Conservation (phyloP, 2,797 vertebrate genomes). For the Anabas testudineus region DNA sequence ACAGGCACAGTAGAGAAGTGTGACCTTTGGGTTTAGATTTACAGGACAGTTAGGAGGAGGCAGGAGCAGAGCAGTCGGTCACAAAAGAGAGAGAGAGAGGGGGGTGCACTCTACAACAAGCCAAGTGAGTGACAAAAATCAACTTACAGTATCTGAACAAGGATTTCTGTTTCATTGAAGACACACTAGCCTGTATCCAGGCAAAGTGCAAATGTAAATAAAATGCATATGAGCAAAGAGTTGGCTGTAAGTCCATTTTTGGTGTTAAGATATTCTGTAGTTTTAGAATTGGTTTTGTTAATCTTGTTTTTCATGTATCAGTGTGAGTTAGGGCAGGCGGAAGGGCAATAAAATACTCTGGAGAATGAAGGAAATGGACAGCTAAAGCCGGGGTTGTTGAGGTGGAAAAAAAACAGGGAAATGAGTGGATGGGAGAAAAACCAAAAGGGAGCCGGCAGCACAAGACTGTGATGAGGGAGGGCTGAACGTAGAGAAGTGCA, state of each 20-base stretch:
- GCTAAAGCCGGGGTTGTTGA: neutral
- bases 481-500: slow-evolving; percentile 14
- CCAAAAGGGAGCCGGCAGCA: slow-evolving; percentile 4
- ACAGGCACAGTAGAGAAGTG: slow-evolving; percentile 4
- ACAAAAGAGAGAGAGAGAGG: neutral
- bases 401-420: neutral
- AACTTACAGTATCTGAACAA: neutral
- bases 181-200: neutral
- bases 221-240: neutral
- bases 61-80: neutral
- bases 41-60: slow-evolving; percentile 16
- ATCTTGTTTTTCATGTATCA: neutral
- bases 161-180: neutral
- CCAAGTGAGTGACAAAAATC: neutral
- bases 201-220: slow-evolving; percentile 12
- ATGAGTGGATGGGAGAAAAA: neutral
- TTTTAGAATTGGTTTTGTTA: slow-evolving; percentile 21
- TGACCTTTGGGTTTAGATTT: slow-evolving; percentile 34
- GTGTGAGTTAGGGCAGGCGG: neutral
- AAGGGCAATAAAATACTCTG: neutral
- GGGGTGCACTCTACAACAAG: neutral
- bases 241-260: too few species aligned
- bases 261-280: too few species aligned
- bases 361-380: neutral
- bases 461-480: slow-evolving; percentile 15